These are phyloP conservation scores for Hyposoter dolosus DNA, from an alignment of 2,888 invertebrate genomes.

Conservation along the genomic window DNA sequence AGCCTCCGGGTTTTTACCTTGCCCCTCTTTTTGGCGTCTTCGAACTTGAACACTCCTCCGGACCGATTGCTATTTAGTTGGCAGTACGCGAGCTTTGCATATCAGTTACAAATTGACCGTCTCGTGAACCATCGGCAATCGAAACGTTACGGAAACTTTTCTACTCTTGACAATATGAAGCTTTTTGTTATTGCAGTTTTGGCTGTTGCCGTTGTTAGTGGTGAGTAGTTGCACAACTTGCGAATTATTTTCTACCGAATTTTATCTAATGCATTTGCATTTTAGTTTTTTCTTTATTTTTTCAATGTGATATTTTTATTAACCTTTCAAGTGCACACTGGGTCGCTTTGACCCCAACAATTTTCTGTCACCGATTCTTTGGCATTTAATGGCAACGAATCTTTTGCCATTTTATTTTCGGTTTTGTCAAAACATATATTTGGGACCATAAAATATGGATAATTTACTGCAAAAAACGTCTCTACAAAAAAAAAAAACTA, in stretches of 20 bases:
- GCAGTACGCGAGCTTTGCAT: not conserved
- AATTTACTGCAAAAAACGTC: no score
- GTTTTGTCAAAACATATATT: not conserved
- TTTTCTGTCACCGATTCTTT: no score
- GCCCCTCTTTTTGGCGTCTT: slow-evolving; percentile 20
- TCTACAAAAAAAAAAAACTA: no score
- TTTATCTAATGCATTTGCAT: not conserved
- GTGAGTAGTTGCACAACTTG: slow-evolving; percentile 24
- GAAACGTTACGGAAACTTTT: slow-evolving; percentile 4
- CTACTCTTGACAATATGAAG: slow-evolving; percentile 27
- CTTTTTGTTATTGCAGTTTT: slow-evolving; percentile 28
- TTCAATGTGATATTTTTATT: no score
- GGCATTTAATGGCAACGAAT: no score
- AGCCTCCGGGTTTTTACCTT: slow-evolving; percentile 29
- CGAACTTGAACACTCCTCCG: not conserved
- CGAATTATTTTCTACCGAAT: not conserved
- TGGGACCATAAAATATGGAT: no score
- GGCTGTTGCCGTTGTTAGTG: slow-evolving; percentile 33
- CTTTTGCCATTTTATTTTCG: not conserved
- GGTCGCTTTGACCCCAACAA: no score
- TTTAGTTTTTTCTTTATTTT: not conserved
- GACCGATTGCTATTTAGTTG: slow-evolving; percentile 40
- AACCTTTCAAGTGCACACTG: no score
- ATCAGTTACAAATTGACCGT: slow-evolving; percentile 32
- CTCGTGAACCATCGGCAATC: not conserved